Percentiles rank a stretch among this genome's conserved stretches.
These are phyloP conservation scores for Neosilurus hyrtlii DNA, from an alignment of 2,797 vertebrate genomes.

Conservation along the genomic window DNA sequence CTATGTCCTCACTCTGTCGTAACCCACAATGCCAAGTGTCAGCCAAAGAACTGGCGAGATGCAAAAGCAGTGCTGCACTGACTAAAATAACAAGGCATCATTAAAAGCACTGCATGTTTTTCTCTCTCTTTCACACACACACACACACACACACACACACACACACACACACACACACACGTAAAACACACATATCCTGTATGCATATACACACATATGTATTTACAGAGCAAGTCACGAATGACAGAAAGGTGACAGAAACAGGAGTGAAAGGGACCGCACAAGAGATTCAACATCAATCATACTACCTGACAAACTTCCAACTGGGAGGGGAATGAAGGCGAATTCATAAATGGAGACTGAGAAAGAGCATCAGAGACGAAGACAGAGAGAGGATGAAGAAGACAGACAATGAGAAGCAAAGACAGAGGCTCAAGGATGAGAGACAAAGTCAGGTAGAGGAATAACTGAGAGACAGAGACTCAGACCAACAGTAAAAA, in stretches of 20 bases:
- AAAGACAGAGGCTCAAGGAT: no score
- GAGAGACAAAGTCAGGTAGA: no score
- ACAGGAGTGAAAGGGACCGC: not conserved
- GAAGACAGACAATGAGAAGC: no score
- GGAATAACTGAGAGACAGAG: no score
- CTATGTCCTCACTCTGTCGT: conserved; percentile 16
- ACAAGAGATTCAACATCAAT: not conserved
- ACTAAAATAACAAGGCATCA: conserved; percentile 49
- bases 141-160: conserved; percentile 3
- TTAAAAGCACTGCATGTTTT: conserved; percentile 35
- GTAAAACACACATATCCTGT: not conserved
- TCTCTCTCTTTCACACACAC: not conserved
- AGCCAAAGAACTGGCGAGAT: conserved; percentile 19
- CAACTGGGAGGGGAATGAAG: not conserved
- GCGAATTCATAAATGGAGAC: no score
- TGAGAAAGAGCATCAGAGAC: no score
- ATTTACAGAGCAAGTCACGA: not conserved
- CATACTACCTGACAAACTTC: not conserved
- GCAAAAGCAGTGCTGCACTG: conserved; percentile 38
- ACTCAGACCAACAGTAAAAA: no score
- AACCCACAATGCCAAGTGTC: conserved; percentile 28
- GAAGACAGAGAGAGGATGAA: no score
- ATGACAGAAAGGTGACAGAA: not conserved
- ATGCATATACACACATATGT: not conserved
- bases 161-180: not conserved